These are phyloP conservation scores for Siphamia tubifer DNA, from an alignment of 2,113 vertebrate genomes.

Conservation along the genomic window DNA sequence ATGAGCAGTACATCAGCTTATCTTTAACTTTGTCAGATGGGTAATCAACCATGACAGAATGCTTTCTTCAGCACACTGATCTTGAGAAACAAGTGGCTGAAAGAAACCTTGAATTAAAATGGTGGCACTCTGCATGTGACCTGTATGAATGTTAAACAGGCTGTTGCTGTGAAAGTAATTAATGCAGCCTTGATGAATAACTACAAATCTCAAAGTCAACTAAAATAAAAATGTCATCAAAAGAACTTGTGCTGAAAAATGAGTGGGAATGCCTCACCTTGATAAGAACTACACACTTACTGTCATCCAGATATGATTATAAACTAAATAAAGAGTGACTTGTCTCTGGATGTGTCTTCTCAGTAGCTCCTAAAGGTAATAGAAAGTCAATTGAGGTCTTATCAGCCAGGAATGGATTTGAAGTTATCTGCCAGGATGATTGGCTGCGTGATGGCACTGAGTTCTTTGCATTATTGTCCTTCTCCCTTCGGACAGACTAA, in stretches of 20 bases:
- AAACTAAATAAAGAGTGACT: not conserved
- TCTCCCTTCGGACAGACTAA: constrained; percentile 6
- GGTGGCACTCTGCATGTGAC: constrained; percentile 16
- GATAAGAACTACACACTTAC: not conserved
- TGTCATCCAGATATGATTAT: constrained; percentile 2
- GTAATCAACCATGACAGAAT: not conserved
- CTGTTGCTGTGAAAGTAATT: constrained; percentile 30
- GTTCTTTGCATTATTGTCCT: not conserved
- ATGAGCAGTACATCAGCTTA: not conserved
- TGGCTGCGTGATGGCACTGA: not conserved
- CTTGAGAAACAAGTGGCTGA: not conserved
- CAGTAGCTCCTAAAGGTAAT: not conserved
- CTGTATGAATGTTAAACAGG: constrained; percentile 45
- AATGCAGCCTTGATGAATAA: constrained; percentile 29
- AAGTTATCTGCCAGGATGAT: not conserved
- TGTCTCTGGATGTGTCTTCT: not conserved
- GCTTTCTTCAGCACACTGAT: not conserved
- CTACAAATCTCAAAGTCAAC: not conserved
- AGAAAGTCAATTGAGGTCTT: not conserved
- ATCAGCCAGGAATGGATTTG: constrained; percentile 1
- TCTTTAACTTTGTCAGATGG: constrained; percentile 7
- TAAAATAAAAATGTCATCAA: not conserved
- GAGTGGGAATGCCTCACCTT: not conserved
- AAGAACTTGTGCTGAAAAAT: not conserved
- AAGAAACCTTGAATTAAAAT: not conserved